A percentile compares a stretch with the other conserved stretches of the same genome.
These are phyloP conservation scores for Ptychoptera contaminata DNA, from an alignment of 2,888 invertebrate genomes.

Conservation along the genomic window DNA sequence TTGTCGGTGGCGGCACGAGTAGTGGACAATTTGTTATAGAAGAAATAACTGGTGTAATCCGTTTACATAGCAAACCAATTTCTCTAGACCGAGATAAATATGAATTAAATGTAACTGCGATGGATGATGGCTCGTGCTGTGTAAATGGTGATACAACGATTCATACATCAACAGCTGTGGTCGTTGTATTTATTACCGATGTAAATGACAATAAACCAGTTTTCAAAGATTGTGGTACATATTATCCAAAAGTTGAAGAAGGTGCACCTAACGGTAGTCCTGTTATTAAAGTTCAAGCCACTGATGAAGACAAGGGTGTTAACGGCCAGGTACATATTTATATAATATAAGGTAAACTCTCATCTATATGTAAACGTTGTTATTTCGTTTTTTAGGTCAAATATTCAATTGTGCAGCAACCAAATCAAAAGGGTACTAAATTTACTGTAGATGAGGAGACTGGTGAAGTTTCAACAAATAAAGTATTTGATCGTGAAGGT, in stretches of 20 bases:
- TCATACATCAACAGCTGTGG: constrained; percentile 86
- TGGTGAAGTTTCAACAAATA: constrained; percentile 87
- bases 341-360: background rate
- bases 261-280: constrained; percentile 88
- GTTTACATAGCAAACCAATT: constrained; percentile 73
- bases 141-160: constrained; percentile 73
- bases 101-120: constrained; percentile 89
- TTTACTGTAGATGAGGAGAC: constrained; percentile 92
- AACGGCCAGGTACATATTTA: constrained; percentile 52
- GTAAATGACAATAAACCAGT: constrained; percentile 95
- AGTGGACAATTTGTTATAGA: constrained; percentile 91
- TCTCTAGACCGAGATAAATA: constrained; percentile 85
- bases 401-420: constrained; percentile 93
- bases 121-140: constrained; percentile 96
- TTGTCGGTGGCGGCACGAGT: constrained; percentile 76
- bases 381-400: constrained; percentile 40
- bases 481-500: constrained; percentile 92
- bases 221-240: constrained; percentile 85
- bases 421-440: constrained; percentile 86
- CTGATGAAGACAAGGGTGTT: constrained; percentile 91
- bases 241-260: constrained; percentile 87
- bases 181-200: constrained; percentile 92
- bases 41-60: constrained; percentile 87
- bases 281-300: constrained; percentile 85
- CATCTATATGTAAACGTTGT: too few relatives aligned